Base-by-base conservation (phyloP, 2,888 invertebrate genomes). In the Nomada fabriciana region DNA sequence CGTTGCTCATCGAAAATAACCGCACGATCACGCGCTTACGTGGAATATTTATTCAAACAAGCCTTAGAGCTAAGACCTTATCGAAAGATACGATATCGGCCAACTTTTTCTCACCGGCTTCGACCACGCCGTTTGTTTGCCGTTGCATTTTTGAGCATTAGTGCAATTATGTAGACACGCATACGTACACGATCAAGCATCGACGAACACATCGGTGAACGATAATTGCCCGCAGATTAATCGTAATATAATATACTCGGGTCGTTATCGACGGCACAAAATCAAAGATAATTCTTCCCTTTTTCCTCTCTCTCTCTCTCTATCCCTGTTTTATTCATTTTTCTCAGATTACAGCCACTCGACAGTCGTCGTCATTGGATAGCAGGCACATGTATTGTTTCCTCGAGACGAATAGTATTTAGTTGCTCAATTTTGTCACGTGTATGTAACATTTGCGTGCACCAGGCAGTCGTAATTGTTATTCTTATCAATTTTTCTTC, bases 21-120 rank as follows among this genome's bases (percentile, higher is more conserved):
- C 74, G 80, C 71, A 76, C 76, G 69, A 88, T 88, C 86, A 85
- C 82, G 74, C 85, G 79, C 65, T 86, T 88, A 88, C 88, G 86
- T 88, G 86, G 88, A 85, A 88, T 88, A 88, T 88, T 88, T 88
- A 88, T 88, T 88, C 85, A 88, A 84, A 88, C 85, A 85, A 81
- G 81, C 80, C 82, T 80, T 76, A 79, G 75, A 81, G 81, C 82
- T 71, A 76, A 82, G 69, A 80, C 79, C 85, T 88, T 88, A 88
- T 88, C 88, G 86, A 68, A 64, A 80, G 88, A 88, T 87, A 88
- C 84, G 85, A 81, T 88, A 87, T 84, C 87, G 79, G 76, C 55
- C 68, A 55, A 55, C 65, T 61, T 74, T 80, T 80, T 77, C 59
- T 47, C 52, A 47, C 64, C 20, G 59, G 7, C n/a, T 67, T 52